Base-by-base conservation (phyloP, 1,140 invertebrate genomes). In the Sipha flava region DNA sequence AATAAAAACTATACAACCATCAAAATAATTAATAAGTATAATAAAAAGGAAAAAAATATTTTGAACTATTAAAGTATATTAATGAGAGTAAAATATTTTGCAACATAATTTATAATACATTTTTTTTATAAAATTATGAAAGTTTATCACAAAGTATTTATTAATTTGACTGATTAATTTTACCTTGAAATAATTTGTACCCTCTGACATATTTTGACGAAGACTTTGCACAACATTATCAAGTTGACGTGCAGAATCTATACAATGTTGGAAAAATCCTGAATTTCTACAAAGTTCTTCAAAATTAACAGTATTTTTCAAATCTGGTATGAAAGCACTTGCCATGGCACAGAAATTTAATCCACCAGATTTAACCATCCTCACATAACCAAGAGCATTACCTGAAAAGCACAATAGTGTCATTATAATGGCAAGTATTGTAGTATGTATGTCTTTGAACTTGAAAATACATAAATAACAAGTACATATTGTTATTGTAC, bases 361-460 rank as follows among this genome's bases (percentile, higher is more conserved):
- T 16, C 95, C 95, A 6, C 97, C 98, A 5, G 96, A 97, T 80
- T 95, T 89, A 64, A 99, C 93, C 85, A 98, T 91, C 47, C 98
- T 88, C 1, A 99, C 94, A 85, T 98, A 99, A 9, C 97, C 97
- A 87, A 99, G 91, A 1, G 96, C 95, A 87, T 99, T 99, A 16
- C 97, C 92, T 91, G 80, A 5, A 82, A 81, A 29, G 80, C 54
- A 59, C 43, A 34, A 77, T 6, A 40, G 1, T 73, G 16, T 26
- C 10, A 16, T n/a, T 31, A 3, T 29, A n/a, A 62, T 62, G n/a
- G n/a, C n/a, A n/a, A n/a, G n/a, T n/a, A n/a, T n/a, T n/a, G n/a
- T n/a, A n/a, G n/a, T 37, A 34, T 31, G 5, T 37, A 23, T 40
- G 3, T 18, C 16, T 59, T 59, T 31, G 16, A 59, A 59, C 12